Percentiles rank a stretch among this genome's conserved stretches.
phyloP scores from a whole-genome alignment of 2,888 invertebrate species.

The Drosophila multiciliata region DNA sequence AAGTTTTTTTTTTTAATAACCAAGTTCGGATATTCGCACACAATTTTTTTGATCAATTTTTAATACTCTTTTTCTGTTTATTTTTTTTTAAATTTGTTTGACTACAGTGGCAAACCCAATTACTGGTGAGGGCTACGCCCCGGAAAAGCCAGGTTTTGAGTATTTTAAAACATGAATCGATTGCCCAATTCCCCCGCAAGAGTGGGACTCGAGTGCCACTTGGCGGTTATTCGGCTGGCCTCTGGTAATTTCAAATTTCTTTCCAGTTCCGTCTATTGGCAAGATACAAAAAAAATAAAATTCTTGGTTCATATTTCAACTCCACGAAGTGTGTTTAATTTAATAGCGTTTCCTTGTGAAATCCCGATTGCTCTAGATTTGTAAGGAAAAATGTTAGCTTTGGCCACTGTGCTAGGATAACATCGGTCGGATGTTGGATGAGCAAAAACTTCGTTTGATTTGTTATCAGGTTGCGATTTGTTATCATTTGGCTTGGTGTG shows the following conservation, averaged over 20 bases:
- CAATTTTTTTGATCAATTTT: background rate
- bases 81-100: background rate
- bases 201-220: slow-evolving; percentile 1
- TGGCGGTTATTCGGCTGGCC: slow-evolving; percentile 22
- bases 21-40: background rate
- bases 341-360: background rate
- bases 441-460: slow-evolving; percentile 68
- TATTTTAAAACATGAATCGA: background rate
- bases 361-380: background rate
- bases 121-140: slow-evolving; percentile 23
- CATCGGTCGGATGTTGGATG: slow-evolving; percentile 37
- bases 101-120: slow-evolving; percentile 18
- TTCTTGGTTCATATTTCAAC: background rate
- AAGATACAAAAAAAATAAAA: background rate
- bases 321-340: background rate
- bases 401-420: slow-evolving; percentile 33
- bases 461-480: slow-evolving; percentile 64
- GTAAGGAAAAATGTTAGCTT: background rate
- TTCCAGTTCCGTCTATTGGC: background rate
- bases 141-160: slow-evolving; percentile 4
- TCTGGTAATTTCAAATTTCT: slow-evolving; percentile 11
- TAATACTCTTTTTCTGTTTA: too few species aligned
- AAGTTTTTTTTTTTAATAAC: slow-evolving; percentile 6
- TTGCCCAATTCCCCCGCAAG: background rate
- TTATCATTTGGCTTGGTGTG: slow-evolving; percentile 27